Evolutionary conservation across 2,113 vertebrate genomes (phyloP), one percentile per base, ranked within the genome.

Genomic region (Apodemus speciosus): DNA sequence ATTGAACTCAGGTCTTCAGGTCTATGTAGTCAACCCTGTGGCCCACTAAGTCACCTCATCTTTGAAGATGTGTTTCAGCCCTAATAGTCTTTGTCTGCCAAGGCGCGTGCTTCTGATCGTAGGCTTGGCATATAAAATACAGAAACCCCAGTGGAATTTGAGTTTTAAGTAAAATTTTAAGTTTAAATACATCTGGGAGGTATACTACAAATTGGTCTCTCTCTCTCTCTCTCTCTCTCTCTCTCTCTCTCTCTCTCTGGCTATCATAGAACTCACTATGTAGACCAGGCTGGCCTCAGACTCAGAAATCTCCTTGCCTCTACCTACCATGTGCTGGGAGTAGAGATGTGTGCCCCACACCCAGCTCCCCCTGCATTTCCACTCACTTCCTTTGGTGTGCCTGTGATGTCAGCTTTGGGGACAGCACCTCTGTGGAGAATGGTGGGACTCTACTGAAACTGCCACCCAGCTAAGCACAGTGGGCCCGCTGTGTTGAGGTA

Each of bases 401-500:
- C 62, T 11, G 0, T 1, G 10, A 16, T 10, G 15, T 6, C 51
- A 38, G 1, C 10, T 14, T 27, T 51, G 46, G 27, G 27, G 53
- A 9, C 25, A 18, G 0, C 77, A 11, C 23, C 23, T 40, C 21
- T 51, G 8, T 87, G 49, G 38, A 43, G 62, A 58, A n/a, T 6
- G 2, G 40, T 43, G n/a, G n/a, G 83, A 43, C 58, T 66, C 58
- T 20, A 3, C 3, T 80, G 51, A 38, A 38, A 68, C 13, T 38
- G 60, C 6, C 1, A 6, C 66, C 9, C 6, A 32, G 23, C 32
- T 51, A 38, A 23, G 13, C 3, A 8, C 35, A 10, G 18, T 15
- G 3, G 30, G 4, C 51, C 7, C 0, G 0, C 21, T 23, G 30
- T 9, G 58, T 71, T 16, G 4, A 3, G 14, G 73, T 27, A 6